phyloP scores from a whole-genome alignment of 2,113 vertebrate genomes.

The Corvus hawaiiensis region DNA sequence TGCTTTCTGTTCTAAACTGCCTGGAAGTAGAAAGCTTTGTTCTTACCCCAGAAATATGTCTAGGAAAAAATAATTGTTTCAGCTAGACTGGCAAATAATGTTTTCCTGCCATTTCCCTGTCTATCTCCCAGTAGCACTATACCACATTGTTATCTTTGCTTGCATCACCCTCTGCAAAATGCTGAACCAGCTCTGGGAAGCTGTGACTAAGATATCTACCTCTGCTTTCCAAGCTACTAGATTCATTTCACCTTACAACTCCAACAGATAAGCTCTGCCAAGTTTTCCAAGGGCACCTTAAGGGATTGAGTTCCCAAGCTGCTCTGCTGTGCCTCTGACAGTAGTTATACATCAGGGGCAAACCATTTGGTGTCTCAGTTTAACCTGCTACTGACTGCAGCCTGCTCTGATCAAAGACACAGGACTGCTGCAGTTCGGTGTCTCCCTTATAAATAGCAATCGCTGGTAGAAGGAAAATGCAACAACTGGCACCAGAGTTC shows the following conservation, averaged over 20 bases:
- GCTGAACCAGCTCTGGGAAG: constrained; percentile 46
- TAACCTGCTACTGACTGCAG: background rate
- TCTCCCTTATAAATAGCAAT: background rate
- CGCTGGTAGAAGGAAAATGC: background rate
- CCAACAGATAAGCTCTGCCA: background rate
- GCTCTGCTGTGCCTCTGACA: background rate
- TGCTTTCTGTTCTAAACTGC: background rate
- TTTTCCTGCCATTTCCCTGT: background rate
- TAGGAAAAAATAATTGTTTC: background rate
- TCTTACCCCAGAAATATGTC: background rate
- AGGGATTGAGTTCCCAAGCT: background rate
- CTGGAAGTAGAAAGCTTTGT: background rate
- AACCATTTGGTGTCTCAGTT: background rate
- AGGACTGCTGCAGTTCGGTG: background rate
- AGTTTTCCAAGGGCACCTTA: background rate
- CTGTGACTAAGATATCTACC: constrained; percentile 67
- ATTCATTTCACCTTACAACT: background rate
- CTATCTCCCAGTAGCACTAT: background rate
- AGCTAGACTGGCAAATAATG: background rate
- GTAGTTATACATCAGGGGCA: background rate
- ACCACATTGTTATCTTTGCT: background rate
- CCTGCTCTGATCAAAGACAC: background rate
- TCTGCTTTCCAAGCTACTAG: constrained; percentile 38
- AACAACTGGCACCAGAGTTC: background rate
- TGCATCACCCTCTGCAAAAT: background rate